A percentile compares a stretch with the other conserved stretches of the same genome.
phyloP scores from a whole-genome alignment of 2,797 vertebrate species.

The Clamator glandarius region DNA sequence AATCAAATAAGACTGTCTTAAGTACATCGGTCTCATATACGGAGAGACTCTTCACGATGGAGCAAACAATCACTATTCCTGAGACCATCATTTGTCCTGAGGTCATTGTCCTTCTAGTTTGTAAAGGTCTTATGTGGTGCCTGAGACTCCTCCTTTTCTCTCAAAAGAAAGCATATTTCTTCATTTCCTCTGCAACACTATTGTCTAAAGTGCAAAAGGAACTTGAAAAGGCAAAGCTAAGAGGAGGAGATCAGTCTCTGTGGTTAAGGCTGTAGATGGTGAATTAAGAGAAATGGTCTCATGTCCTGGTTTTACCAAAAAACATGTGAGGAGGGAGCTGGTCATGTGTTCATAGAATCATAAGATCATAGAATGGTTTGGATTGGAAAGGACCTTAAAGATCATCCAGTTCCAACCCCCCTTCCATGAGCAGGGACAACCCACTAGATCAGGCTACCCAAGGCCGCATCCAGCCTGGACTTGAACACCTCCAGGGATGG shows the following conservation, averaged over 20 bases:
- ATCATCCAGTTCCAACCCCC: too few relatives aligned
- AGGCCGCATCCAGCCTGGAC: too few relatives aligned
- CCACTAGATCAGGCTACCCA: too few relatives aligned
- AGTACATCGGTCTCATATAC: not conserved
- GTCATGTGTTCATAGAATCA: not conserved
- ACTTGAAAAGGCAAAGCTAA: not conserved
- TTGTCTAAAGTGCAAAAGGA: not conserved
- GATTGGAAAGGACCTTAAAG: too few relatives aligned
- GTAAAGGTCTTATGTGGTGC: not conserved
- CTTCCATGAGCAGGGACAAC: too few relatives aligned
- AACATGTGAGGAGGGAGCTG: not conserved
- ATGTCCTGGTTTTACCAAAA: conserved; percentile 7
- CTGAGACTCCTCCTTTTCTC: fast-evolving
- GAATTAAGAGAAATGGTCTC: not conserved
- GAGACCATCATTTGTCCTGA: not conserved
- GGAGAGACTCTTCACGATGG: not conserved
- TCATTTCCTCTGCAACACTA: not conserved
- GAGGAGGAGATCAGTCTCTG: not conserved
- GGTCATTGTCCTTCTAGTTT: fast-evolving
- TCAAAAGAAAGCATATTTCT: not conserved
- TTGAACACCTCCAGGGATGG: too few relatives aligned
- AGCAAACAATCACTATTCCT: not conserved
- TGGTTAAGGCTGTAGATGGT: not conserved
- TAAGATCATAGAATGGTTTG: too few relatives aligned
- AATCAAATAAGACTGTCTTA: not conserved